Base-by-base conservation (phyloP, 1,140 invertebrate species). In the Alviniconcha marisindica region DNA sequence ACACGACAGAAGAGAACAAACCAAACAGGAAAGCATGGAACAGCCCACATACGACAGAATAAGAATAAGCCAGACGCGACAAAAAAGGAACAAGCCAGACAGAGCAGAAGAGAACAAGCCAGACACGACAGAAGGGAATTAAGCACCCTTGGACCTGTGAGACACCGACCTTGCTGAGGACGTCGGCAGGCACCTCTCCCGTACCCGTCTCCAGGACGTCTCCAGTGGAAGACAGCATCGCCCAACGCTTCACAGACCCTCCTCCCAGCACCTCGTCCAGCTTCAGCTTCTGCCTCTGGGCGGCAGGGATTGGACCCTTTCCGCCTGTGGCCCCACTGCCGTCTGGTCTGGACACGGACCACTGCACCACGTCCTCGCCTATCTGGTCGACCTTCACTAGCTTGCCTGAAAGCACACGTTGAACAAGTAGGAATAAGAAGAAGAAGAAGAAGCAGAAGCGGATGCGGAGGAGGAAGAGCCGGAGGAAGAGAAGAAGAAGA, bases 321-420 rank as follows among this genome's bases (percentile, higher is more conserved):
- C 86, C 86, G 12, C 60, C 31, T 69, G 71, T 74, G 14, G 83
- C 24, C 48, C 81, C 44, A 1, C 69, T 78, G 0, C 83, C 82
- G 60, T 87, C 82, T 10, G 82, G 80, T 56, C 73, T 73, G 69
- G 82, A 83, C 21, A 87, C 31, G 3, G 54, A 36, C 86, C 86
- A 87, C 54, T 81, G 33, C 14, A n/a, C 36, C 5, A 31, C 21
- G 3, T 40, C 71, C 1, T 51, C 24, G 0, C 54, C 38, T 28
- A 74, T 28, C 28, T 38, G 69, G 7, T 60, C 33, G 24, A 63
- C 73, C 24, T 54, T 60, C 15, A 82, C 42, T 24, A 82, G 48
- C 44, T 74, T 76, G 24, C 81, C 81, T 76, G 40, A 60, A 66
- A 14, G 28, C 44, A 48, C 44, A 48, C 7, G 7, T 5, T 48